phyloP scores from a whole-genome alignment of 2,888 invertebrate genomes.

The Saturnia japonica region DNA sequence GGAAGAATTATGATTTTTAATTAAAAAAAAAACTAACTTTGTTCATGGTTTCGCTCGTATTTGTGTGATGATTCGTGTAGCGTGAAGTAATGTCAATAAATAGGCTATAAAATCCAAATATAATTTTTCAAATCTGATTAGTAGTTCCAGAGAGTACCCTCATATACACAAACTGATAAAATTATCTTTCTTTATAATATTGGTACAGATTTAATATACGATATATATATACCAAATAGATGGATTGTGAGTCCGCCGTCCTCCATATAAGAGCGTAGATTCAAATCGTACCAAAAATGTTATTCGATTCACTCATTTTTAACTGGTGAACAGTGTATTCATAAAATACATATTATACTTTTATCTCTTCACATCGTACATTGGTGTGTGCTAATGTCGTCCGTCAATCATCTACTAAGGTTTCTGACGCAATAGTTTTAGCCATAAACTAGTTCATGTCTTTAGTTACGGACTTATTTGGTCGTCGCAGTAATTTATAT shows the following conservation, averaged over 20 bases:
- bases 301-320: background rate
- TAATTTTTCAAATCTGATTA: no score
- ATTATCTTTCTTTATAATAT: no score
- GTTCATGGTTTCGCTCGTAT: no score
- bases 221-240: background rate
- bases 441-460: constrained; percentile 14
- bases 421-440: constrained; percentile 31
- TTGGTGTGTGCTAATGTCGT: constrained; percentile 28
- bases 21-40: no score
- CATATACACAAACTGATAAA: no score
- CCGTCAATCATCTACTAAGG: constrained; percentile 28
- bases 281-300: background rate
- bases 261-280: background rate
- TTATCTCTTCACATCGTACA: constrained; percentile 16
- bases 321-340: background rate
- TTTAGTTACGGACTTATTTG: constrained; percentile 7
- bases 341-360: constrained; percentile 17
- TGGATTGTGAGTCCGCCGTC: background rate
- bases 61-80: no score
- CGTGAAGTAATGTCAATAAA: no score
- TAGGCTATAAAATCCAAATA: no score
- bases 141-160: no score
- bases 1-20: no score
- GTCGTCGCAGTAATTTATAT: background rate
- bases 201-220: no score